A percentile compares a stretch with the other conserved stretches of the same genome.
Conservation (phyloP, 2,888 invertebrate species). For the Uropetala carovei region DNA sequence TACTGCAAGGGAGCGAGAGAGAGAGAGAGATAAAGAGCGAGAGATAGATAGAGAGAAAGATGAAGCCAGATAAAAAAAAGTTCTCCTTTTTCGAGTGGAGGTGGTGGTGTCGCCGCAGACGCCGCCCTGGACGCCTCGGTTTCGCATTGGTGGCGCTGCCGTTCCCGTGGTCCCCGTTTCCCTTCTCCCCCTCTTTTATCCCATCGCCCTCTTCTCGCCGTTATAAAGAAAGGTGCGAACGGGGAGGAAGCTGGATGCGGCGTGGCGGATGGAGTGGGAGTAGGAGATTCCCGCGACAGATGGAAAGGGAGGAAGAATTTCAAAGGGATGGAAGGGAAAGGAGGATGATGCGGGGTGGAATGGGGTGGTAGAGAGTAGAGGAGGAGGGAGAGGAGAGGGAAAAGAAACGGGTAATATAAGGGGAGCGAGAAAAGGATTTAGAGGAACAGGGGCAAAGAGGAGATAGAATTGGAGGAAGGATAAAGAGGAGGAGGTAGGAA, state of each 20-base stretch:
- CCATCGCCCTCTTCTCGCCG: not conserved
- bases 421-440: not conserved
- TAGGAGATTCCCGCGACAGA: too few relatives aligned
- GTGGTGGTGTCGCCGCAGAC: not conserved
- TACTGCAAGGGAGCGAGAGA: not conserved
- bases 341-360: too few relatives aligned
- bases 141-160: too few relatives aligned
- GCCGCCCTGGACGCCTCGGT: slow-evolving; percentile 1
- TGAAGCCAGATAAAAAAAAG: slow-evolving; percentile 20
- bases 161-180: not conserved
- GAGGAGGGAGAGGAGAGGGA: not conserved
- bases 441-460: not conserved
- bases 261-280: too few relatives aligned
- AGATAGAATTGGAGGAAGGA: not conserved
- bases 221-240: not conserved
- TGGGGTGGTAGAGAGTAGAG: too few relatives aligned
- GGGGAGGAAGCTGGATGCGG: not conserved
- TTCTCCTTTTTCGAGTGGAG: not conserved
- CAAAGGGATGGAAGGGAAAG: too few relatives aligned
- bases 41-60: not conserved
- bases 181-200: not conserved
- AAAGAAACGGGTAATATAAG: not conserved
- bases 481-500: not conserved
- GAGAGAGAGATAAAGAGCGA: not conserved
- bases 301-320: too few relatives aligned